Conservation (phyloP, 2,113 vertebrate species). For the Neofelis nebulosa region DNA sequence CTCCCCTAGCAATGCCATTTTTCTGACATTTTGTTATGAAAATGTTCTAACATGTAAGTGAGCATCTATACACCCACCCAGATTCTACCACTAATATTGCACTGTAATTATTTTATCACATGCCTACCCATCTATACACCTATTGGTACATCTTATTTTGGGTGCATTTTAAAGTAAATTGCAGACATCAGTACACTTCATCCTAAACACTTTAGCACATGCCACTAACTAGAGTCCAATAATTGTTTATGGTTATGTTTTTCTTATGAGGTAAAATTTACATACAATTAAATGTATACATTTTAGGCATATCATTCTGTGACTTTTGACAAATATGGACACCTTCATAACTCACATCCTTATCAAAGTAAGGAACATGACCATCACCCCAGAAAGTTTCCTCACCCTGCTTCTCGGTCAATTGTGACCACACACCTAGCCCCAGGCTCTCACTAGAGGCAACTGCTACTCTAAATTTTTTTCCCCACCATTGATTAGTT, state of each 20-base stretch:
- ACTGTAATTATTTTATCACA: not conserved
- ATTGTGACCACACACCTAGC: no score
- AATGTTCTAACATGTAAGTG: not conserved
- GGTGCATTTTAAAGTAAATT: not conserved
- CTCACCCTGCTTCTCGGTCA: not conserved
- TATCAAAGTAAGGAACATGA: not conserved
- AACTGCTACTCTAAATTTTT: not conserved
- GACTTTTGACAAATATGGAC: not conserved
- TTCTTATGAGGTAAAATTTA: not conserved
- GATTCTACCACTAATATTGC: not conserved
- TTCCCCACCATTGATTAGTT: not conserved
- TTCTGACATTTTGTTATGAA: not conserved
- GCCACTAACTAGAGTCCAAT: not conserved
- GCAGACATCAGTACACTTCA: not conserved
- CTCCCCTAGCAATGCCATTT: not conserved
- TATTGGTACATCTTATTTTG: not conserved
- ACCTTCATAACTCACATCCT: not conserved
- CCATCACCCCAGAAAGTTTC: not conserved
- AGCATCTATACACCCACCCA: not conserved
- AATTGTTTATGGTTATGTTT: not conserved
- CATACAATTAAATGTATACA: not conserved
- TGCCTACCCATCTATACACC: not conserved
- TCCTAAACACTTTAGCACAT: not conserved
- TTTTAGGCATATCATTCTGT: not conserved
- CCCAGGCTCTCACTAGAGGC: not conserved